Evolutionary conservation across 37 sponge, comb jelly and placozoan genomes (phyloP).

Genomic region (Spongilla lacustris): DNA sequence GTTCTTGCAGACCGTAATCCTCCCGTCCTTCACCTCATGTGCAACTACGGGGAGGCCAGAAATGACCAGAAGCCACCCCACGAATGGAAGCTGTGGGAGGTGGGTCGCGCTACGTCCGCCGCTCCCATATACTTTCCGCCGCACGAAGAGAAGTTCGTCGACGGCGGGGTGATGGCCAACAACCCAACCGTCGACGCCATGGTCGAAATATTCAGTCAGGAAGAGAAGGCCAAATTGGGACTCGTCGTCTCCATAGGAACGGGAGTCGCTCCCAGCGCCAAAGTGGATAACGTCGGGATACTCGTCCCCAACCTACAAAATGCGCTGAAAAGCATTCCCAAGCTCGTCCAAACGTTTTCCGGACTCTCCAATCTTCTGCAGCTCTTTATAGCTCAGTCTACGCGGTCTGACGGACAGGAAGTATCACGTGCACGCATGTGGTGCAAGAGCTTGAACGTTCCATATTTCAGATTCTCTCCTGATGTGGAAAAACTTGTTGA

Average conservation of each 20-base stretch:
- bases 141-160: conserved; percentile 21
- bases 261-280: conserved; percentile 7
- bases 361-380: conserved; percentile 7
- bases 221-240: neutral
- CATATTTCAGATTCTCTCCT: conserved; percentile 40
- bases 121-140: conserved; percentile 27
- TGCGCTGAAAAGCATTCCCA: neutral
- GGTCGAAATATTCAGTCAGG: conserved; percentile 11
- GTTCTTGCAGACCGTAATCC: conserved; percentile 58
- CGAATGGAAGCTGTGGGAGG: conserved; percentile 49
- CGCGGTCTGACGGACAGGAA: conserved; percentile 49
- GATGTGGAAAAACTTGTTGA: conserved; percentile 16
- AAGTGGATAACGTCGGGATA: conserved; percentile 11
- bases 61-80: conserved; percentile 48
- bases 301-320: conserved; percentile 9
- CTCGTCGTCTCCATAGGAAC: conserved; percentile 34
- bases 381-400: conserved; percentile 34
- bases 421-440: conserved; percentile 42
- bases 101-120: conserved; percentile 21
- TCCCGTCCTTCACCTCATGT: conserved; percentile 61
- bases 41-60: conserved; percentile 59
- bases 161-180: conserved; percentile 32
- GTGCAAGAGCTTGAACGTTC: conserved; percentile 30
- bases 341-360: neutral
- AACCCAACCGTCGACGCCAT: conserved; percentile 21